Evolutionary conservation across 1,140 invertebrate species (phyloP).

Genomic region (Cylas formicarius): DNA sequence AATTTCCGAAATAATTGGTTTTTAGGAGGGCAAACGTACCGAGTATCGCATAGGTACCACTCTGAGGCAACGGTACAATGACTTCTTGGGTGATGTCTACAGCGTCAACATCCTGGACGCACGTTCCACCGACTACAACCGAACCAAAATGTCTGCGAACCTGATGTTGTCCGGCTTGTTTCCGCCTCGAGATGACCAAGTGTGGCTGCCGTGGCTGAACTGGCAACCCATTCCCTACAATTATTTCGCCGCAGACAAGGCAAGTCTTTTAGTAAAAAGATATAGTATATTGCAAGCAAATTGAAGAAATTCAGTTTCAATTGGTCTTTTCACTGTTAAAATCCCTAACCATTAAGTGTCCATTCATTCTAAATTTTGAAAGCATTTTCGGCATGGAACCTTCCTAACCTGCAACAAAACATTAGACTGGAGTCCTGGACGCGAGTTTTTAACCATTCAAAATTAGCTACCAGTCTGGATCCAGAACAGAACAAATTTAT

Average conservation of each 20-base stretch:
- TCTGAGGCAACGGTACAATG: slow-evolving; percentile 52
- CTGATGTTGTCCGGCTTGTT: slow-evolving; percentile 49
- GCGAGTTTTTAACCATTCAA: too few species aligned
- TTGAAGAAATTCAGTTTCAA: too few species aligned
- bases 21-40: slow-evolving; percentile 28
- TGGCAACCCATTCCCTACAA: slow-evolving; percentile 53
- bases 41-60: slow-evolving; percentile 56
- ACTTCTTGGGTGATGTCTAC: slow-evolving; percentile 46
- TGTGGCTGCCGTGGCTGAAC: slow-evolving; percentile 44
- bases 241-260: slow-evolving; percentile 3
- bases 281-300: too few species aligned
- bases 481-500: too few species aligned
- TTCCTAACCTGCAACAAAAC: too few species aligned
- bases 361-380: too few species aligned
- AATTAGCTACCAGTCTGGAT: too few species aligned
- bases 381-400: too few species aligned
- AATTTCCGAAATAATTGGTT: neutral
- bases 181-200: slow-evolving; percentile 40
- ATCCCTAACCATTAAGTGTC: too few species aligned
- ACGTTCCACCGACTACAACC: slow-evolving; percentile 41
- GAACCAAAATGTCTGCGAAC: slow-evolving; percentile 53
- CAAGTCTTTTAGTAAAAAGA: neutral
- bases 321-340: too few species aligned
- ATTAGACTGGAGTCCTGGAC: too few species aligned
- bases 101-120: slow-evolving; percentile 48